phyloP scores from a whole-genome alignment of 2,113 vertebrate genomes.

The Hippolais icterina region DNA sequence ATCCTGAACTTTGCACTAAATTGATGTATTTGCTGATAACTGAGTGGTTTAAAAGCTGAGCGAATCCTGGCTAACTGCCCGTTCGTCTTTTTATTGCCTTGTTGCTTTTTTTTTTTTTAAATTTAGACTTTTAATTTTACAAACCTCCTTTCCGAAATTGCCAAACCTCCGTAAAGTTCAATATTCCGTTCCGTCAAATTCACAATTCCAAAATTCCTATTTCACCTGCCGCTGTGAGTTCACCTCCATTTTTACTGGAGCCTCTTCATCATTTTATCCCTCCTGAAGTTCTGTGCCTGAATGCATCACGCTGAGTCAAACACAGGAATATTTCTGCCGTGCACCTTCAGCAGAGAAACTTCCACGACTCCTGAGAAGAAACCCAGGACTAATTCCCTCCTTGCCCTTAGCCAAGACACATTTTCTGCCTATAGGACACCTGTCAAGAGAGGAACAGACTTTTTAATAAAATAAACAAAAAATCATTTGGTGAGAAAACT shows the following conservation, averaged over 20 bases:
- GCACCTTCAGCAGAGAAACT: constrained; percentile 19
- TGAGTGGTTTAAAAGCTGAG: background rate
- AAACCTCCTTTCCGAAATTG: background rate
- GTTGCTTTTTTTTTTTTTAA: no score
- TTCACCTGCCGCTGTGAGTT: background rate
- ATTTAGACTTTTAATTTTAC: background rate
- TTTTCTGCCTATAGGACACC: constrained; percentile 62
- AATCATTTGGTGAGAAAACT: constrained; percentile 42
- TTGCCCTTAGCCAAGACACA: background rate
- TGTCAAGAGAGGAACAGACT: constrained; percentile 69
- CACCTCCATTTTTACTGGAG: background rate
- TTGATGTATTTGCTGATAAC: background rate
- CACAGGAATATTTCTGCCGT: background rate
- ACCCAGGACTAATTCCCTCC: constrained; percentile 38
- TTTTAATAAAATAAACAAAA: constrained; percentile 73
- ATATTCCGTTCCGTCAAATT: background rate
- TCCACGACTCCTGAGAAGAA: constrained; percentile 38
- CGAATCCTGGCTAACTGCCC: background rate
- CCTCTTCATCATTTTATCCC: background rate
- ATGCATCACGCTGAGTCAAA: background rate
- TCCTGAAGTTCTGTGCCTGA: background rate
- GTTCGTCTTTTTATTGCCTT: background rate
- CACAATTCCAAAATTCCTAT: background rate
- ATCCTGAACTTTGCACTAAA: background rate
- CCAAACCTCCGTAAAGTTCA: background rate